Evolutionary conservation across 2,797 vertebrate genomes (phyloP).

Genomic region (Tragopan temminckii): DNA sequence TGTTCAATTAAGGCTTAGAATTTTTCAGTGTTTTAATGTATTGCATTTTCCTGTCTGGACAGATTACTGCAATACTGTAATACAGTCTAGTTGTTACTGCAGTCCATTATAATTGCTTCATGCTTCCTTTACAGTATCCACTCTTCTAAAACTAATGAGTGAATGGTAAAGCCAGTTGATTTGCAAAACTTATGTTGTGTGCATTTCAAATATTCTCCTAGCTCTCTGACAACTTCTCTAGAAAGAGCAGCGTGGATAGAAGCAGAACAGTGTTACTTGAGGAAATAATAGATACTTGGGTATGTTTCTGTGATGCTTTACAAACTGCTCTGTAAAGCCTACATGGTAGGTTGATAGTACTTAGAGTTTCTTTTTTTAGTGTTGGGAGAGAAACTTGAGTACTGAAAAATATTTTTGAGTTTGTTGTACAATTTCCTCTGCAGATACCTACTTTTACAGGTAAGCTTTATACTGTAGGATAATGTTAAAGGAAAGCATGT

Average conservation of each 20-base stretch:
- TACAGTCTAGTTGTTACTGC: neutral
- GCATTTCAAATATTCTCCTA: neutral
- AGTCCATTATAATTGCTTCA: neutral
- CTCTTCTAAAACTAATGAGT: neutral
- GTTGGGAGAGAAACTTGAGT: neutral
- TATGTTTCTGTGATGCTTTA: slow-evolving; percentile 4
- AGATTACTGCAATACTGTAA: neutral
- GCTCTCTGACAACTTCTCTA: neutral
- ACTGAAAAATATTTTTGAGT: neutral
- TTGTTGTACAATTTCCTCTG: neutral
- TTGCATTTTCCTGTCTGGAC: neutral
- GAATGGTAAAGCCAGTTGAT: neutral
- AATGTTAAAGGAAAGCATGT: neutral
- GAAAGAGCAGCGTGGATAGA: neutral
- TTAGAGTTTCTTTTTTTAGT: neutral
- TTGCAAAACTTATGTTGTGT: neutral
- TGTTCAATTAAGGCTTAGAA: neutral
- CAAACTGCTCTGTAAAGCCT: neutral
- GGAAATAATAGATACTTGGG: slow-evolving; percentile 30
- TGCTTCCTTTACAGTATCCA: neutral
- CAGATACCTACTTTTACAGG: neutral
- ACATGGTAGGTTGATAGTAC: slow-evolving; percentile 9
- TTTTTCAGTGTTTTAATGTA: neutral
- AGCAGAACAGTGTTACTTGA: neutral
- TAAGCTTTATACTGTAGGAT: neutral